These are phyloP conservation scores for Limnephilus marmoratus DNA, from an alignment of 2,888 invertebrate species.

Conservation along the genomic window DNA sequence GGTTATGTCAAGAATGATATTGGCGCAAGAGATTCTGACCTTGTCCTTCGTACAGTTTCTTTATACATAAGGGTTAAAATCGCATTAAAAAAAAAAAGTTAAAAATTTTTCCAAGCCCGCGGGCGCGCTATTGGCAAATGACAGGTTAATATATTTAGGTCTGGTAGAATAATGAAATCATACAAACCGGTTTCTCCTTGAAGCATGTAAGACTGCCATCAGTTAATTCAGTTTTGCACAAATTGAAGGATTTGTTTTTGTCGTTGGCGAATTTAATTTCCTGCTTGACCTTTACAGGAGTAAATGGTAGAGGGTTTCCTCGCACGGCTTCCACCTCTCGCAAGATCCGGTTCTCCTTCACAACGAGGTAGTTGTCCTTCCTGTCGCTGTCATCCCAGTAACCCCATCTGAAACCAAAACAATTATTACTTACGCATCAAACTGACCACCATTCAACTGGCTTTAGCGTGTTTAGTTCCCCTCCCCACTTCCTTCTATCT, in stretches of 20 bases:
- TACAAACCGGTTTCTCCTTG: constrained; percentile 84
- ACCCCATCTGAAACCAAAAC: constrained; percentile 84
- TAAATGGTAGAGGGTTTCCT: constrained; percentile 75
- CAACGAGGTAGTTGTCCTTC: constrained; percentile 87
- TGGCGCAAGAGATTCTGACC: too few species aligned
- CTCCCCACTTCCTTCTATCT: too few species aligned
- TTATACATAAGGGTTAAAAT: too few species aligned
- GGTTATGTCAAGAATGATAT: too few species aligned
- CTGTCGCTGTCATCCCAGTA: constrained; percentile 93
- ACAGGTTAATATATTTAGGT: neutral
- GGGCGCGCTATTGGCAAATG: too few species aligned
- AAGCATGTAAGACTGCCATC: constrained; percentile 86
- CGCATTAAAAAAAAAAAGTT: too few species aligned
- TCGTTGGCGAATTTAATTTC: constrained; percentile 89
- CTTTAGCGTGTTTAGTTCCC: too few species aligned
- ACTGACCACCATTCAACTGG: too few species aligned
- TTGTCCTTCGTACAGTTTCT: too few species aligned
- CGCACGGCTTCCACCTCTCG: constrained; percentile 70
- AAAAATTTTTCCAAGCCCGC: too few species aligned
- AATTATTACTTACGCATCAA: neutral
- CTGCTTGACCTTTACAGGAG: constrained; percentile 82
- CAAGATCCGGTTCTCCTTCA: constrained; percentile 75
- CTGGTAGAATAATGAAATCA: constrained; percentile 15
- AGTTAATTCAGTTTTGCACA: constrained; percentile 87
- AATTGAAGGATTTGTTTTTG: constrained; percentile 85